These are phyloP conservation scores for Rafetus swinhoei DNA, from an alignment of 2,113 vertebrate species.

Conservation along the genomic window DNA sequence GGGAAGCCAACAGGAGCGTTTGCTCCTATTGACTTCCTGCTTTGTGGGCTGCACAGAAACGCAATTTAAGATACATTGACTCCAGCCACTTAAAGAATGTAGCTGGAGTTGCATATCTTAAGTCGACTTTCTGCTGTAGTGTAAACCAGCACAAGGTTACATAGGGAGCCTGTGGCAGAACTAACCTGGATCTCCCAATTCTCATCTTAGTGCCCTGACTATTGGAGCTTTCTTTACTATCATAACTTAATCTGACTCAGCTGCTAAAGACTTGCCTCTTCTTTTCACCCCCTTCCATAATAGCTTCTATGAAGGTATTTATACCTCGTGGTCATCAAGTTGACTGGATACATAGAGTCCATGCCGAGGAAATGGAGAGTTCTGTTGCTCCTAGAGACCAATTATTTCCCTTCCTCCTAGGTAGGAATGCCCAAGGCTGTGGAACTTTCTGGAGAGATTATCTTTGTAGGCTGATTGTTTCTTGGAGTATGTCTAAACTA, in stretches of 20 bases:
- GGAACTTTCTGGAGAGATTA: conserved; percentile 22
- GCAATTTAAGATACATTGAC: no score
- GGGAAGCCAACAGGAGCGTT: no score
- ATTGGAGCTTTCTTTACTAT: not conserved
- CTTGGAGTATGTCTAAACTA: not conserved
- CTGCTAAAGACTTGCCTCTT: not conserved
- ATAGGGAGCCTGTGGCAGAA: not conserved
- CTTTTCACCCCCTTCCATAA: not conserved
- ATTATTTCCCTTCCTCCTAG: not conserved
- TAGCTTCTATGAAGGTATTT: not conserved
- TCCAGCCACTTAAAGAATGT: no score
- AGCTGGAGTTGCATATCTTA: no score
- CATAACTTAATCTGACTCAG: not conserved
- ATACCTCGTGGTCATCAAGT: not conserved
- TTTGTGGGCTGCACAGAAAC: no score
- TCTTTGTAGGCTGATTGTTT: not conserved
- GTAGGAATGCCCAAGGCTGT: not conserved
- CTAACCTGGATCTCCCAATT: conserved; percentile 13
- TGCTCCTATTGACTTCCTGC: no score
- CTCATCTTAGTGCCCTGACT: not conserved
- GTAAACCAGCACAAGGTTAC: not conserved
- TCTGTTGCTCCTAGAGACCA: not conserved
- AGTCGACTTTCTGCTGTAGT: no score
- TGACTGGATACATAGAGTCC: not conserved
- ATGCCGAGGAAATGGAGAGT: not conserved